These are phyloP conservation scores for Drosophila meridiana DNA, from an alignment of 2,888 invertebrate species.

Conservation along the genomic window DNA sequence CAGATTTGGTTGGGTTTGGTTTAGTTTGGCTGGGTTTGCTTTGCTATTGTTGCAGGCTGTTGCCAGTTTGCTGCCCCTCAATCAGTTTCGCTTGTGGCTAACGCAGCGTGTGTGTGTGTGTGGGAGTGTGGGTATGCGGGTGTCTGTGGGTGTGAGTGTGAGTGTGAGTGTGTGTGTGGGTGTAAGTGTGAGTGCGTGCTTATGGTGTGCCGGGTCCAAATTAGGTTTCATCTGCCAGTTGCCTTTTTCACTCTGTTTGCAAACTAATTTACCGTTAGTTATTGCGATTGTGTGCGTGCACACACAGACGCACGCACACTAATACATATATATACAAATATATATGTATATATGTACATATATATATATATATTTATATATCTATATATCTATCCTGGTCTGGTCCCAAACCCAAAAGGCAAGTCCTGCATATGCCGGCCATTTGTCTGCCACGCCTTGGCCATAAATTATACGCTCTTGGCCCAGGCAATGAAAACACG, in stretches of 20 bases:
- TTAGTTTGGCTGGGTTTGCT: conserved; percentile 6
- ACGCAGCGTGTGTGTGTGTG: conserved; percentile 7
- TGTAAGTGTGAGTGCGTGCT: conserved; percentile 27
- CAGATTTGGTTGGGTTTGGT: conserved; percentile 3
- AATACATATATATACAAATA: conserved; percentile 1
- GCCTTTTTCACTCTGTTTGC: conserved; percentile 80
- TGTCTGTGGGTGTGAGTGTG: conserved; percentile 17
- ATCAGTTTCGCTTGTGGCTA: conserved; percentile 12
- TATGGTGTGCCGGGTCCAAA: conserved; percentile 53
- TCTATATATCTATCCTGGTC: conserved; percentile 20
- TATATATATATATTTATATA: conserved; percentile 24
- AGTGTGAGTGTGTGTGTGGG: conserved; percentile 18
- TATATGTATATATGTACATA: conserved; percentile 16
- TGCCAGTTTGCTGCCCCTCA: conserved; percentile 24
- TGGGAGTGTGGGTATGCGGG: conserved; percentile 22
- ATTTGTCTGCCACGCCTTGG: conserved; percentile 77
- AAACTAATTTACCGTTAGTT: conserved; percentile 81
- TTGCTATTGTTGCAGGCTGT: conserved; percentile 37
- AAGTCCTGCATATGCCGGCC: conserved; percentile 71
- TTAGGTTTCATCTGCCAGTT: conserved; percentile 78
- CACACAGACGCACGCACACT: conserved; percentile 16
- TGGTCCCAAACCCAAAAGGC: conserved; percentile 11
- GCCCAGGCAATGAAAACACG: conserved; percentile 38
- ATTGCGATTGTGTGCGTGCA: conserved; percentile 55
- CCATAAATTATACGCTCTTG: conserved; percentile 75